Evolutionary conservation across 2,797 vertebrate species (phyloP).

Genomic region (Potorous gilbertii): DNA sequence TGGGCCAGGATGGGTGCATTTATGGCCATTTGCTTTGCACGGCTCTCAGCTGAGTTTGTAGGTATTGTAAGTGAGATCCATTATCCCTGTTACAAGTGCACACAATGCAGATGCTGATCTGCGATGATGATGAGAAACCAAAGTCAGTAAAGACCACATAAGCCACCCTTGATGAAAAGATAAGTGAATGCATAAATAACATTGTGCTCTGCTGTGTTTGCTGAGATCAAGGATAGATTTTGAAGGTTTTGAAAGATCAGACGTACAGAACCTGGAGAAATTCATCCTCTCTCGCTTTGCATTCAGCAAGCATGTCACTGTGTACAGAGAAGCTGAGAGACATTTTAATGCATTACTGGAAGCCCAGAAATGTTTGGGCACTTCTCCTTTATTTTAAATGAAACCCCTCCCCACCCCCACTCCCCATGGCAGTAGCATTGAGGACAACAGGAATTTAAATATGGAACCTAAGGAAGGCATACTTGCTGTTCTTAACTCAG

Average conservation of each 20-base stretch:
- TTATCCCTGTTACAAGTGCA: conserved; percentile 92
- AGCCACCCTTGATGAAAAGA: conserved; percentile 94
- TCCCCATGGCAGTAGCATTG: conserved; percentile 72
- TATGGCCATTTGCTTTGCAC: conserved; percentile 89
- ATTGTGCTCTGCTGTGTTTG: conserved; percentile 91
- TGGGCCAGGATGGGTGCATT: conserved; percentile 89
- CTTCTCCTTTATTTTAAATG: conserved; percentile 73
- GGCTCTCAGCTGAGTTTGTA: conserved; percentile 89
- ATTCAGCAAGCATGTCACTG: conserved; percentile 87
- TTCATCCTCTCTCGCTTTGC: conserved; percentile 84
- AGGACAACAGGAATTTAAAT: conserved; percentile 80
- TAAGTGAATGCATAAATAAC: conserved; percentile 94
- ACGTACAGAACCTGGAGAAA: conserved; percentile 90
- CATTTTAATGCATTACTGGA: conserved; percentile 85
- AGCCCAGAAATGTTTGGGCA: conserved; percentile 83
- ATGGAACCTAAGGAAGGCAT: conserved; percentile 63
- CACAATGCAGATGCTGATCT: conserved; percentile 89
- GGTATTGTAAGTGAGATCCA: conserved; percentile 91
- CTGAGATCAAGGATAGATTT: conserved; percentile 95
- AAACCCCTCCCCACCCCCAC: not conserved
- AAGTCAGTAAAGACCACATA: conserved; percentile 92
- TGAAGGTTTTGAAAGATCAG: conserved; percentile 93
- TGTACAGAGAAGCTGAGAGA: conserved; percentile 86
- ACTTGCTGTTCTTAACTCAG: conserved; percentile 79
- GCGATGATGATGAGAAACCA: conserved; percentile 88